Percentiles rank a stretch among this genome's conserved stretches.
Conservation (phyloP, 2,888 invertebrate species). For the Lumbricus terrestris region DNA sequence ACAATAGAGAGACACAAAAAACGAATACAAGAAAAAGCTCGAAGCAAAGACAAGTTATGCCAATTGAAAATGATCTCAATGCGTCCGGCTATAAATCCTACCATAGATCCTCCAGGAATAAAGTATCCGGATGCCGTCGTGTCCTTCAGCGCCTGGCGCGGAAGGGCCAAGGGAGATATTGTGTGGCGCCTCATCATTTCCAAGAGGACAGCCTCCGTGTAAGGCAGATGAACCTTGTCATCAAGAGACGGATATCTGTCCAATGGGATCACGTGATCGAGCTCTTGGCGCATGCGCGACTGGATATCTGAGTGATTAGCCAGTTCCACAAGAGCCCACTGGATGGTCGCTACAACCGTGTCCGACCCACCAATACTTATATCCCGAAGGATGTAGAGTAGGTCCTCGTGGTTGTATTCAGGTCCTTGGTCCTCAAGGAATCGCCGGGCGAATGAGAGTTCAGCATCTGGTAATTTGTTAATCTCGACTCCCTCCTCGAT, state of each 20-base stretch:
- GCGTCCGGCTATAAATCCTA: too few species aligned
- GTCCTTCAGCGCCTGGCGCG: background rate
- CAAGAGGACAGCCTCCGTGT: constrained; percentile 15
- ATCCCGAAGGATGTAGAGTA: background rate
- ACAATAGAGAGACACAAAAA: too few species aligned
- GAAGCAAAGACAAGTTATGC: too few species aligned
- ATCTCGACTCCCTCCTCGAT: background rate
- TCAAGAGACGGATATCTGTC: background rate
- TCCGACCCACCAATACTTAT: background rate
- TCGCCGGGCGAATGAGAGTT: background rate
- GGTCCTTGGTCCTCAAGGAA: background rate
- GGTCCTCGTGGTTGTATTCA: background rate
- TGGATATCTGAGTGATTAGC: constrained; percentile 18
- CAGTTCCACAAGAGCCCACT: constrained; percentile 3
- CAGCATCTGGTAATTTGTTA: background rate
- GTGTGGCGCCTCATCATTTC: constrained; percentile 20
- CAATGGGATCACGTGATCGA: background rate
- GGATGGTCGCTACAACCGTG: background rate
- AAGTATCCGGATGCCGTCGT: background rate
- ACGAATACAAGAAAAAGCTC: too few species aligned
- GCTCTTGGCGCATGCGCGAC: background rate
- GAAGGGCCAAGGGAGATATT: background rate
- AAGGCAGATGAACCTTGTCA: background rate
- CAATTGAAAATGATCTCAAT: too few species aligned
- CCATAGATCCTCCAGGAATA: background rate